Conservation (phyloP, 2,113 vertebrate genomes). For the Toxotes jaculatrix region DNA sequence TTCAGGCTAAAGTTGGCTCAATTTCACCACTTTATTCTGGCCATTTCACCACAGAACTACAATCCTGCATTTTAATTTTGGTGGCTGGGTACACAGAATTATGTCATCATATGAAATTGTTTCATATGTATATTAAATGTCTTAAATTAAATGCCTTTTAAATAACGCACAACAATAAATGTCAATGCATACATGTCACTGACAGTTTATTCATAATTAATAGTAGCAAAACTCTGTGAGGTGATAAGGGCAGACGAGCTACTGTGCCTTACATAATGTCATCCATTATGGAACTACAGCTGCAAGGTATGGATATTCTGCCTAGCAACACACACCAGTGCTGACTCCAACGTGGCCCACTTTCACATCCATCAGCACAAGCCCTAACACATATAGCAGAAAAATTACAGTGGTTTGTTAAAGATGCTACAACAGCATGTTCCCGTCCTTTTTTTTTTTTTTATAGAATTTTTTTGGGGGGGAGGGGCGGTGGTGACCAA, state of each 20-base stretch:
- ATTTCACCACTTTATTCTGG: too few relatives aligned
- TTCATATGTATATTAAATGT: neutral
- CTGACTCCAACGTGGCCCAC: constrained; percentile 32
- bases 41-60: too few relatives aligned
- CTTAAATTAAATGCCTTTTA: neutral
- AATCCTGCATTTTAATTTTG: neutral
- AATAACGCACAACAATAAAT: neutral
- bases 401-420: constrained; percentile 6
- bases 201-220: neutral
- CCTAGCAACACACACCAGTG: constrained; percentile 63
- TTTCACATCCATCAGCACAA: constrained; percentile 51
- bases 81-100: neutral
- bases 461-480: too few relatives aligned
- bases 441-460: neutral
- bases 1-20: too few relatives aligned
- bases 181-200: neutral
- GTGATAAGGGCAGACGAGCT: constrained; percentile 8
- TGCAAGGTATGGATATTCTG: constrained; percentile 46
- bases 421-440: constrained; percentile 13
- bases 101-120: neutral
- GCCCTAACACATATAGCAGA: constrained; percentile 20
- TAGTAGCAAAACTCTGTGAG: neutral
- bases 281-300: constrained; percentile 29
- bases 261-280: constrained; percentile 29
- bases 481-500: too few relatives aligned